Conservation (phyloP, 2,888 invertebrate genomes). For the Zonitis immaculata region DNA sequence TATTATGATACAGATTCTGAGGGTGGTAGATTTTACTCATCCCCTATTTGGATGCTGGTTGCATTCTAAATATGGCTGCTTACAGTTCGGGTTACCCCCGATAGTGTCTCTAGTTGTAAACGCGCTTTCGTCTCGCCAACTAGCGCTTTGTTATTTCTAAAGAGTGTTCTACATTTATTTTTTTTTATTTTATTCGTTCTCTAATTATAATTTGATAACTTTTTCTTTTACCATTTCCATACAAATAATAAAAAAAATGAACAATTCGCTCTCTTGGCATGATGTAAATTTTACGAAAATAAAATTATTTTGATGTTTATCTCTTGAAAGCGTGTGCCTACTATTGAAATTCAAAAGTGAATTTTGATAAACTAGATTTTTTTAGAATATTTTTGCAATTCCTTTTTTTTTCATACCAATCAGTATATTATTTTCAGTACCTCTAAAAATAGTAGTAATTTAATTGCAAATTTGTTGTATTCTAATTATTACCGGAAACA, state of each 20-base stretch:
- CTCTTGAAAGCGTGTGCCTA: neutral
- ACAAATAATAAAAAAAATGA: too few species aligned
- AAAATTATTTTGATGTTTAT: neutral
- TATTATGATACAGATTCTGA: too few species aligned
- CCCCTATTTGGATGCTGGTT: slow-evolving; percentile 36
- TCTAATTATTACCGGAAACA: neutral
- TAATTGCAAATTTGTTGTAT: neutral
- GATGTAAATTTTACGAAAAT: neutral
- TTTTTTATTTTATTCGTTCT: neutral
- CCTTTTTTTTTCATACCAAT: too few species aligned
- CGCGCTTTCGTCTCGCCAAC: slow-evolving; percentile 22
- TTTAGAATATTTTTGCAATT: neutral
- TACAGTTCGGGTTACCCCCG: slow-evolving; percentile 30
- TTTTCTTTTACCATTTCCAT: too few species aligned
- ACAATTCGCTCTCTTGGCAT: too few species aligned
- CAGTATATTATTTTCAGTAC: neutral
- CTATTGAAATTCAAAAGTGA: neutral
- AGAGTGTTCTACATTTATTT: slow-evolving; percentile 15
- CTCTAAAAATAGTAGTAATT: neutral
- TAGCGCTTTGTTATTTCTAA: slow-evolving; percentile 19
- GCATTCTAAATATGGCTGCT: slow-evolving; percentile 37
- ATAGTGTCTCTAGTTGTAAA: slow-evolving; percentile 18
- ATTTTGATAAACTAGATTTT: too few species aligned
- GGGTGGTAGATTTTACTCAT: neutral
- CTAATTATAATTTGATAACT: neutral